Conservation (phyloP, 2,888 invertebrate species). For the Acanthoscelides obtectus region DNA sequence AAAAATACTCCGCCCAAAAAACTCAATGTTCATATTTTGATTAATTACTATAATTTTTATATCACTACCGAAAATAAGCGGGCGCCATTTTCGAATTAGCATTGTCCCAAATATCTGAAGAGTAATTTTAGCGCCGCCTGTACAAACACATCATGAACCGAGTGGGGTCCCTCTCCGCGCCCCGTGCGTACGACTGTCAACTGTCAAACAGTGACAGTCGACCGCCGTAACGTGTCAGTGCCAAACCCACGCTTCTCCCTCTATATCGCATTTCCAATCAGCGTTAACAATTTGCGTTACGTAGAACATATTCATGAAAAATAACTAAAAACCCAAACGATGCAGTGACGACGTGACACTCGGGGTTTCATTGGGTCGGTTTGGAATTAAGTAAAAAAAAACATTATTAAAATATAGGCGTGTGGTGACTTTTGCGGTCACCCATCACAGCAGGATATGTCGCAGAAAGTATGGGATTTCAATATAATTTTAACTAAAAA, state of each 20-base stretch:
- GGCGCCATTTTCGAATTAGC: no score
- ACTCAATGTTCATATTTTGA: no score
- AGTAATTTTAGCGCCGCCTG: constrained; percentile 2
- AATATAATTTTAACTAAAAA: not conserved
- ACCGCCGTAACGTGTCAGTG: constrained; percentile 33
- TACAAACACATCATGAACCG: constrained; percentile 36
- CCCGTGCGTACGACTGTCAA: constrained; percentile 29
- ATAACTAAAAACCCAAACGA: constrained; percentile 14
- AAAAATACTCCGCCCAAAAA: no score
- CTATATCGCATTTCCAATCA: constrained; percentile 28
- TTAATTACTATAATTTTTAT: no score
- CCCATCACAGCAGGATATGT: not conserved
- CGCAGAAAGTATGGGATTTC: not conserved
- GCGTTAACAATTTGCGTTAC: constrained; percentile 4
- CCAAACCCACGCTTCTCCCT: constrained; percentile 39
- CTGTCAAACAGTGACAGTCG: constrained; percentile 16
- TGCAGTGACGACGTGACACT: constrained; percentile 41
- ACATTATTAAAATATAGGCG: constrained; percentile 34
- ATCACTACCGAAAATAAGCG: no score
- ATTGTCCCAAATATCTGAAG: not conserved
- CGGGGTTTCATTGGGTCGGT: constrained; percentile 23
- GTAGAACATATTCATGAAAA: not conserved
- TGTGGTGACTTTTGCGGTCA: constrained; percentile 5
- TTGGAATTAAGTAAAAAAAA: constrained; percentile 40
- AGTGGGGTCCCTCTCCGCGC: constrained; percentile 40